Evolutionary conservation across 2,113 vertebrate genomes (phyloP).

Genomic region (Zapornia atra): DNA sequence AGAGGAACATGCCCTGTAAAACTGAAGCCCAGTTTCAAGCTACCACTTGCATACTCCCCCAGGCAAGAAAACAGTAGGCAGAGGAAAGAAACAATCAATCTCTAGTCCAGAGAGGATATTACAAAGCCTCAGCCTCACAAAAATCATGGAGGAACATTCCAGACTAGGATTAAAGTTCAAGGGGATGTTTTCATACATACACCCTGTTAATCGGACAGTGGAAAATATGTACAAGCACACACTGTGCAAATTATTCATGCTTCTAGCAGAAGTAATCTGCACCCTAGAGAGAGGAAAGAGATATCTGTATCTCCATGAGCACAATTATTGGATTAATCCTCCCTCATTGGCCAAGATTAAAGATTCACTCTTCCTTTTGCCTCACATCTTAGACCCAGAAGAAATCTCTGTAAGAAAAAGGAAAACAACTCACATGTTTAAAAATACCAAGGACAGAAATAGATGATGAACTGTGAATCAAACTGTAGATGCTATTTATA

Average conservation of each 20-base stretch:
- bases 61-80: background rate
- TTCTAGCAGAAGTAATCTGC: constrained; percentile 59
- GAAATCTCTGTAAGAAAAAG: background rate
- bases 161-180: constrained; percentile 46
- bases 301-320: constrained; percentile 27
- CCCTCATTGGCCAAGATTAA: constrained; percentile 54
- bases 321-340: constrained; percentile 66
- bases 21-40: background rate
- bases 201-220: background rate
- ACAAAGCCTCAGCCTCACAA: background rate
- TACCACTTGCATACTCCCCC: background rate
- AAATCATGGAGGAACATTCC: constrained; percentile 21
- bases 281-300: constrained; percentile 47
- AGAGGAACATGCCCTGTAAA: background rate
- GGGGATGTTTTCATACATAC: constrained; percentile 1
- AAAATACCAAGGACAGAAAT: constrained; percentile 2
- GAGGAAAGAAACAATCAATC: background rate
- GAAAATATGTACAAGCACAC: constrained; percentile 46
- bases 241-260: constrained; percentile 49
- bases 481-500: background rate
- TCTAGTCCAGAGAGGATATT: background rate
- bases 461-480: background rate
- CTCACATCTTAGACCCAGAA: background rate
- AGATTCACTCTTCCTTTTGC: constrained; percentile 20
- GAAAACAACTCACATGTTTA: background rate